Conservation (phyloP, 2,113 vertebrate genomes). For the Sapajus apella region DNA sequence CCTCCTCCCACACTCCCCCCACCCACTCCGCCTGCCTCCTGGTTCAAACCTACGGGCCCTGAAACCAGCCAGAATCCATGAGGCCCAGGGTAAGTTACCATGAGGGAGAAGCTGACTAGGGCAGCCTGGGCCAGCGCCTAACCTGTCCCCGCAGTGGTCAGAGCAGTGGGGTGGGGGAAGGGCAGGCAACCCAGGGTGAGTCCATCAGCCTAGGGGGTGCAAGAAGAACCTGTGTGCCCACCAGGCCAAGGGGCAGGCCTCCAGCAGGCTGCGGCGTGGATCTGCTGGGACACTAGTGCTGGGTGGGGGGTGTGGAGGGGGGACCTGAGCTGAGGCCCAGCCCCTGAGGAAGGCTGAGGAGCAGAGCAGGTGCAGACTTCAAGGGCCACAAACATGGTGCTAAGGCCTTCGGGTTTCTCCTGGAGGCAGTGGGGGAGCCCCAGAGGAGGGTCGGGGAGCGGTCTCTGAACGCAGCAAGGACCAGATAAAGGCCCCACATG, state of each 20-base stretch:
- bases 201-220: neutral
- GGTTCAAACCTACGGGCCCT: neutral
- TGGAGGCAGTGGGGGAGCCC: neutral
- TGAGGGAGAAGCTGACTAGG: neutral
- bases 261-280: fast-evolving
- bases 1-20: too few relatives aligned
- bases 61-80: neutral
- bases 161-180: too few relatives aligned
- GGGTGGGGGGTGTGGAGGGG: fast-evolving
- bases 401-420: fast-evolving
- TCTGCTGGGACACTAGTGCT: fast-evolving
- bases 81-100: neutral
- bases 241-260: neutral
- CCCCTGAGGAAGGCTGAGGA: neutral
- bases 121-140: neutral
- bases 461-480: neutral
- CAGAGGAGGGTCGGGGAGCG: fast-evolving
- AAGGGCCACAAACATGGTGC: neutral
- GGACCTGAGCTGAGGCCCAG: neutral
- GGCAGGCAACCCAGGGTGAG: neutral
- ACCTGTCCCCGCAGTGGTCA: neutral
- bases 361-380: neutral
- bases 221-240: too few relatives aligned
- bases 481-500: too few relatives aligned
- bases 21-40: neutral